Conservation (phyloP, 2,113 vertebrate genomes). For the Desmodus rotundus region DNA sequence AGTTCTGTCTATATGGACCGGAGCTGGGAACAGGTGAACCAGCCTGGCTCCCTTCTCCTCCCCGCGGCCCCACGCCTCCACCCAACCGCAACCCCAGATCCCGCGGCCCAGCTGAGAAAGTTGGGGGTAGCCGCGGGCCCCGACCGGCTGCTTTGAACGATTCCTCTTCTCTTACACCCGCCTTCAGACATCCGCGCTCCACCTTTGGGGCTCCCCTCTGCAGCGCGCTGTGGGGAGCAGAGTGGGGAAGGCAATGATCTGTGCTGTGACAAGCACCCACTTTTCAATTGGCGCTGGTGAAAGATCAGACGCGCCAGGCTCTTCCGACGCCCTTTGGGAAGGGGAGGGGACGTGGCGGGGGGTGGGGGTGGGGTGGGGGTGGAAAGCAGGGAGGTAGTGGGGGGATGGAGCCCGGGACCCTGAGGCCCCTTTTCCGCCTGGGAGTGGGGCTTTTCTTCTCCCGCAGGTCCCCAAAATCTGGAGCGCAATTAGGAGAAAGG, state of each 20-base stretch:
- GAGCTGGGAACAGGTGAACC: neutral
- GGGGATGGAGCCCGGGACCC: neutral
- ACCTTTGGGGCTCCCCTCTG: constrained; percentile 55
- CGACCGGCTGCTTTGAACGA: fast-evolving
- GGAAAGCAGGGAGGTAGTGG: neutral
- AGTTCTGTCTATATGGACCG: neutral
- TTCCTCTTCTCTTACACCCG: neutral
- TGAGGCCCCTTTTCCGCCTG: neutral
- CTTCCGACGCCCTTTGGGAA: constrained; percentile 61
- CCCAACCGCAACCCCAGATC: too few relatives aligned
- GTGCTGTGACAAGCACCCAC: constrained; percentile 80
- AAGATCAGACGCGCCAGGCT: constrained; percentile 71
- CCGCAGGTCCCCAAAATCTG: neutral
- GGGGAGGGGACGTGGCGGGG: constrained; percentile 23
- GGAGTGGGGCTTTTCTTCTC: neutral
- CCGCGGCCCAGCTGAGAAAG: neutral
- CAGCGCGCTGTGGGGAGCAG: constrained; percentile 51
- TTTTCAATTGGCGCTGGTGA: constrained; percentile 79
- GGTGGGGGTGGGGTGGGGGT: too few relatives aligned
- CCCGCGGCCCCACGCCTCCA: neutral
- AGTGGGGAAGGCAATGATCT: constrained; percentile 72
- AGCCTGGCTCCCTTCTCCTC: neutral
- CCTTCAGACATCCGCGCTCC: constrained; percentile 20
- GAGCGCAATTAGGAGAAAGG: neutral
- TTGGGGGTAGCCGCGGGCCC: neutral